phyloP scores from a whole-genome alignment of 2,888 invertebrate species.

The Piscicola geometra region DNA sequence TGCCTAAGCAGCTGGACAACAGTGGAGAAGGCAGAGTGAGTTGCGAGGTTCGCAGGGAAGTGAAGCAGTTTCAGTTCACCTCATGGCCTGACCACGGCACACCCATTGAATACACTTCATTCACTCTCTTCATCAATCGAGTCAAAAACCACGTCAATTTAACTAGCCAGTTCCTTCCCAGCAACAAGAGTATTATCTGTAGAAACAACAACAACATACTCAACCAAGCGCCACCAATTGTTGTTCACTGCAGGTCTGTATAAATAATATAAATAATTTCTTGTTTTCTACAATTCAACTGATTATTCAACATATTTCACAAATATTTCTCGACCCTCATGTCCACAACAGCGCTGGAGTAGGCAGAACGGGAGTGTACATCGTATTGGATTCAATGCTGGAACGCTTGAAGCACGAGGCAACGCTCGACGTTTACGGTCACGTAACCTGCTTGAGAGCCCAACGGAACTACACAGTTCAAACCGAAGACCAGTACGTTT shows the following conservation, averaged over 20 bases:
- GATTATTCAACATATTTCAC: too few relatives aligned
- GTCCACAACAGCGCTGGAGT: conserved; percentile 64
- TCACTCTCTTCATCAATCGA: conserved; percentile 88
- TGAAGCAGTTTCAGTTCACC: conserved; percentile 94
- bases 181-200: background rate
- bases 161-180: background rate
- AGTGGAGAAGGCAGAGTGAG: conserved; percentile 40
- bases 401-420: conserved; percentile 93
- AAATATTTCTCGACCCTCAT: too few relatives aligned
- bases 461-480: conserved; percentile 94
- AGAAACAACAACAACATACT: background rate
- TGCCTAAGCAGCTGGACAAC: conserved; percentile 16
- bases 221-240: conserved; percentile 73
- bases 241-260: conserved; percentile 84
- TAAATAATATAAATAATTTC: too few relatives aligned
- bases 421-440: conserved; percentile 96
- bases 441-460: conserved; percentile 92
- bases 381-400: conserved; percentile 97
- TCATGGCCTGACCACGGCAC: conserved; percentile 99
- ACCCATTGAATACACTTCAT: conserved; percentile 95
- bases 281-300: too few relatives aligned
- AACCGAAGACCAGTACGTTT: conserved; percentile 96
- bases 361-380: conserved; percentile 44
- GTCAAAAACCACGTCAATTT: conserved; percentile 62
- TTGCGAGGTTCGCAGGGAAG: conserved; percentile 72